Base-by-base conservation (phyloP, 2,113 vertebrate species). In the Plotosus lineatus region DNA sequence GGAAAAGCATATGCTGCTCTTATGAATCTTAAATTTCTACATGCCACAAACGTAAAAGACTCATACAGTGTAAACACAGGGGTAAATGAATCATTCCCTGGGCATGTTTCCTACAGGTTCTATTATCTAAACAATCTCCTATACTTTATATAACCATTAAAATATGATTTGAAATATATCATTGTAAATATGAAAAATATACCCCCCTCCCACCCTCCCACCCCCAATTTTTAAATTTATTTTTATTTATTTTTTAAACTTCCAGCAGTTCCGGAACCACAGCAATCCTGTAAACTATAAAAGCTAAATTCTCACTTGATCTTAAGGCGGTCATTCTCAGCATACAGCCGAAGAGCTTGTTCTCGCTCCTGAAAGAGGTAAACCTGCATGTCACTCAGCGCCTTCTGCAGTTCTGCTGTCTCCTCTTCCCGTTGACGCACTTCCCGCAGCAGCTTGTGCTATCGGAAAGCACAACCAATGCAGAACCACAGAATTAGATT, bases 341-440 rank as follows among this genome's bases (percentile, higher is more conserved):
- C 93, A 83, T 95, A 95, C n/a, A 99, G 95, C 7, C 96, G 92
- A 31, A 99, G 91, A 1, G 95, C 95, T 0, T 97, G 96, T 66
- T 98, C 98, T 63, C 95, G 92, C 79, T 98, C 97, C 86, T 98
- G 96, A 89, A 96, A 98, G 9, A 99, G 96, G 88, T 91, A 97
- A 75, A 97, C 91, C 84, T 99, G 97, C 95, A 98, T 95, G 66
- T 98, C 96, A 61, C 97, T 97, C 74, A 99, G 88, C 15, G 97
- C 98, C 56, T 94, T 98, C 83, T 98, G 96, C 84, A 99, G 86
- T 88, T 98, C 95, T 0, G 86, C 88, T 26, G 96, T 93, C 90
- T 99, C 97, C 75, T 94, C 94, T 65, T 98, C 97, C 1, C 95
- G 90, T 89, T 96, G 95, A 19, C 83, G 92, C 11, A 98, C 80